A percentile compares a stretch with the other conserved stretches of the same genome.
phyloP scores from a whole-genome alignment of 2,888 invertebrate genomes.

The Lottia scabra region DNA sequence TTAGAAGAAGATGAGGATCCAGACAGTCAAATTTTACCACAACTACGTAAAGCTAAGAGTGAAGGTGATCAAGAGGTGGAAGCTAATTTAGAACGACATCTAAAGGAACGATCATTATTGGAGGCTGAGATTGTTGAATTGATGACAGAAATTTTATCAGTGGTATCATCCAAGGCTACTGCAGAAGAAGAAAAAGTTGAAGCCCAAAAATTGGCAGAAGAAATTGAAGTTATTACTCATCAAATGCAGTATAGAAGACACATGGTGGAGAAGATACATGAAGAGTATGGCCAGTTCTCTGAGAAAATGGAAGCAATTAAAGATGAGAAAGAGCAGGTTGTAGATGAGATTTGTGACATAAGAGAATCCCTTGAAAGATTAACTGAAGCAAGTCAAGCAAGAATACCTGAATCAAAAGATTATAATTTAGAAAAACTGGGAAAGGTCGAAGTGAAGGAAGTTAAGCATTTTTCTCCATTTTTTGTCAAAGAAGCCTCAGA shows the following conservation, averaged over 20 bases:
- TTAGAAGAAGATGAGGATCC: constrained; percentile 13
- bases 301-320: background rate
- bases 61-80: constrained; percentile 5
- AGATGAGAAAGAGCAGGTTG: background rate
- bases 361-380: background rate
- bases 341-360: background rate
- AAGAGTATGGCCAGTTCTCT: constrained; percentile 1
- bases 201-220: background rate
- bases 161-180: constrained; percentile 18
- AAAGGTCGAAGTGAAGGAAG: background rate
- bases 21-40: constrained; percentile 4
- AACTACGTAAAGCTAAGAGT: background rate
- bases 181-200: background rate
- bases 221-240: background rate
- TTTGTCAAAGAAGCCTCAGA: background rate
- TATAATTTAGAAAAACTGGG: background rate
- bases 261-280: background rate
- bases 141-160: constrained; percentile 28
- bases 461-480: background rate
- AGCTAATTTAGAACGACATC: constrained; percentile 12
- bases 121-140: constrained; percentile 33
- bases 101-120: constrained; percentile 15
- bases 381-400: background rate
- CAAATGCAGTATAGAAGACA: background rate
- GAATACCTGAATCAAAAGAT: background rate